Evolutionary conservation across 1,140 invertebrate species (phyloP).

Genomic region (Cherax destructor): DNA sequence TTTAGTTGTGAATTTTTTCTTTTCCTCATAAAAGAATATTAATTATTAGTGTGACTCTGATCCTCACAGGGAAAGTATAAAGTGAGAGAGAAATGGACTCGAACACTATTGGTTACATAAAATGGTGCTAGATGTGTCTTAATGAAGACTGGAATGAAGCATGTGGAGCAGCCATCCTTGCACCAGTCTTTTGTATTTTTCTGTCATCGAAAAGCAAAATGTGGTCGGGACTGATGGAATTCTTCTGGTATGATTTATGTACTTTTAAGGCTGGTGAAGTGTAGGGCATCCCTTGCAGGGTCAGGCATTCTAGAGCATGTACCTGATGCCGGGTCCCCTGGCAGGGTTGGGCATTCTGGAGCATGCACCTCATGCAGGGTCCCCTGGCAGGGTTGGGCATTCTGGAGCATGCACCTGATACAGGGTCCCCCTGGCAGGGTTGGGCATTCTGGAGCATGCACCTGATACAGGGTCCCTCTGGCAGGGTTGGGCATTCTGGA

Average conservation of each 20-base stretch:
- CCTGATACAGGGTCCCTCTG: too few species aligned
- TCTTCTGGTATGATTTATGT: background rate
- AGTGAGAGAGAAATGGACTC: constrained; percentile 30
- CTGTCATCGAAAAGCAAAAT: background rate
- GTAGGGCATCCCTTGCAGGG: too few species aligned
- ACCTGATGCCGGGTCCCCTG: background rate
- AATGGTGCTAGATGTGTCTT: constrained; percentile 41
- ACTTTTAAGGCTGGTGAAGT: constrained; percentile 2
- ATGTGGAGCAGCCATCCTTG: constrained; percentile 7
- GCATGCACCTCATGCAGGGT: too few species aligned
- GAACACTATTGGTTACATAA: constrained; percentile 11
- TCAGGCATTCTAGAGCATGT: background rate
- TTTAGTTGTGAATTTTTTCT: constrained; percentile 36
- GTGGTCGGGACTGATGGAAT: background rate
- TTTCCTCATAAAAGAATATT: constrained; percentile 29
- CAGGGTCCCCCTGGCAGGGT: too few species aligned
- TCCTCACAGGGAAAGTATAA: constrained; percentile 28
- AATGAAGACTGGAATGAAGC: constrained; percentile 22
- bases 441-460: too few species aligned
- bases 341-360: too few species aligned
- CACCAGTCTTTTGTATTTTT: constrained; percentile 9
- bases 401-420: too few species aligned
- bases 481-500: too few species aligned
- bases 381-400: too few species aligned
- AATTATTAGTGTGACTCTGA: constrained; percentile 12